Conservation (phyloP, 2,888 invertebrate genomes). For the Meteorus colon region DNA sequence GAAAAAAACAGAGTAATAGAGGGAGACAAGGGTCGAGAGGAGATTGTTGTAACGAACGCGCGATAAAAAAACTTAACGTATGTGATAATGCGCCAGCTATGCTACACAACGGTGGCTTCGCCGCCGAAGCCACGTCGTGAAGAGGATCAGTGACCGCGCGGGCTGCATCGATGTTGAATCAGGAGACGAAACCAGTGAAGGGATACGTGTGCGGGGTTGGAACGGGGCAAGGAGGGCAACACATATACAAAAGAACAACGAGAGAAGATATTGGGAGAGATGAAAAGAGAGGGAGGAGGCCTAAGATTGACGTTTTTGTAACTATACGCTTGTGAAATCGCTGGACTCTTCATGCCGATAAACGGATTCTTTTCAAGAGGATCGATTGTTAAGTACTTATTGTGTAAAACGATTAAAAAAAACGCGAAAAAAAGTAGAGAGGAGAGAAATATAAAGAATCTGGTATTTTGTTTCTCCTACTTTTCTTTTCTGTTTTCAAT, state of each 20-base stretch:
- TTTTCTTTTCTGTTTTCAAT: neutral
- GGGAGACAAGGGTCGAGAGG: conserved; percentile 17
- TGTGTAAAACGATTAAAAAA: conserved; percentile 36
- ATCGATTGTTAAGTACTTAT: conserved; percentile 22
- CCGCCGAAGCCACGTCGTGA: conserved; percentile 37
- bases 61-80: conserved; percentile 60
- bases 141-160: conserved; percentile 53
- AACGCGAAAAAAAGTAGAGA: neutral
- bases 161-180: conserved; percentile 42
- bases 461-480: too few species aligned
- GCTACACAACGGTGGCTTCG: conserved; percentile 50
- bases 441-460: neutral
- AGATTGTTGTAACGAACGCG: conserved; percentile 47
- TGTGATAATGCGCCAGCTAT: conserved; percentile 63
- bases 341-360: conserved; percentile 46
- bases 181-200: conserved; percentile 45
- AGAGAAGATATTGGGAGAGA: conserved; percentile 46
- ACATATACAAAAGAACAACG: conserved; percentile 39
- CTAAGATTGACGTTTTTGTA: conserved; percentile 49
- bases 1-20: neutral
- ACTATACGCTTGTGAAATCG: conserved; percentile 39
- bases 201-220: conserved; percentile 45
- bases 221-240: conserved; percentile 34
- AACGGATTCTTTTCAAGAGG: conserved; percentile 47
- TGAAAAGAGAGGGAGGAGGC: conserved; percentile 34